phyloP scores from a whole-genome alignment of 2,797 vertebrate genomes.

The Lutjanus campechanus region DNA sequence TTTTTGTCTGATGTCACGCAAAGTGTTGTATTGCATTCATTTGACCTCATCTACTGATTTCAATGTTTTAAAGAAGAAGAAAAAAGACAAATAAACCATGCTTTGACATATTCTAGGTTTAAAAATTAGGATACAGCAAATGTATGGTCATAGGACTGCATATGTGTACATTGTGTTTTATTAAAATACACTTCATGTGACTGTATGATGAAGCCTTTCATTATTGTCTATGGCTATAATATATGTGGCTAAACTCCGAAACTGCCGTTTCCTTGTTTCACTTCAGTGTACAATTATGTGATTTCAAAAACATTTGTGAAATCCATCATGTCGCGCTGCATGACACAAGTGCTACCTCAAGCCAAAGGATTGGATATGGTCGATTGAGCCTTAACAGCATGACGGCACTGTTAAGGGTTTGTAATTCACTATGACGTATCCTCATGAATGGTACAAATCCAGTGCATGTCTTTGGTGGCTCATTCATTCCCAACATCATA shows the following conservation, averaged over 20 bases:
- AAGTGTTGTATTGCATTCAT: conserved; percentile 82
- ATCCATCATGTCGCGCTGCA: conserved; percentile 66
- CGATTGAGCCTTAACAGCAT: conserved; percentile 71
- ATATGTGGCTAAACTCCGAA: conserved; percentile 67
- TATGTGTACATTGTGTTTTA: conserved; percentile 90
- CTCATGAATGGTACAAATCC: conserved; percentile 49
- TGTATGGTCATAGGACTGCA: conserved; percentile 89
- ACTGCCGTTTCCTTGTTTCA: conserved; percentile 57
- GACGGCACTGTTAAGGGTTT: conserved; percentile 64
- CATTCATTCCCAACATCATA: conserved; percentile 45
- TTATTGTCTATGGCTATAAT: conserved; percentile 72
- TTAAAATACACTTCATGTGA: conserved; percentile 89
- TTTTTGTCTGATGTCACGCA: conserved; percentile 81
- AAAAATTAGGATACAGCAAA: conserved; percentile 86
- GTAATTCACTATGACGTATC: conserved; percentile 69
- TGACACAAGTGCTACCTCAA: conserved; percentile 60
- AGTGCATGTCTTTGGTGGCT: conserved; percentile 41
- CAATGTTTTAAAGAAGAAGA: conserved; percentile 78
- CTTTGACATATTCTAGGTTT: conserved; percentile 85
- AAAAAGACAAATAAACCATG: conserved; percentile 70
- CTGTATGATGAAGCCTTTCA: conserved; percentile 72
- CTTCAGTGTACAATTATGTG: conserved; percentile 50
- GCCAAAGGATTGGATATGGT: conserved; percentile 75
- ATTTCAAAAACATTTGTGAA: conserved; percentile 74
- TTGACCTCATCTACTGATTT: conserved; percentile 86